These are phyloP conservation scores for Listrodromus nycthemerus DNA, from an alignment of 2,888 invertebrate species.

Conservation along the genomic window DNA sequence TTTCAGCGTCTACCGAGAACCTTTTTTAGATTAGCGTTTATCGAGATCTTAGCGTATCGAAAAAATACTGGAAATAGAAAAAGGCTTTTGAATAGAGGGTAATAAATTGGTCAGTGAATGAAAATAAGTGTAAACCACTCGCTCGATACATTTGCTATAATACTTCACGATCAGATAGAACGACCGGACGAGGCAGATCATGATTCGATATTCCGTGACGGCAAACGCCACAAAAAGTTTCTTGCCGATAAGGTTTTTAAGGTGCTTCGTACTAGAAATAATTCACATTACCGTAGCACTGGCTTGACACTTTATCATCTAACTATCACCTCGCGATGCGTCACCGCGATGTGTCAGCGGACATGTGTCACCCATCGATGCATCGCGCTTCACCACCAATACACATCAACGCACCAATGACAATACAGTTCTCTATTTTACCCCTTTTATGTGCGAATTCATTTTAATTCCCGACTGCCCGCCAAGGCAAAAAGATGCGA, in stretches of 20 bases:
- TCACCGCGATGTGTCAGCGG: too few relatives aligned
- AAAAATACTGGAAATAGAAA: not conserved
- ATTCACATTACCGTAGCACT: not conserved
- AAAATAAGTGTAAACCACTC: too few relatives aligned
- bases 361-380: slow-evolving; percentile 50
- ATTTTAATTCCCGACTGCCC: slow-evolving; percentile 38
- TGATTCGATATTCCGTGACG: not conserved
- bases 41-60: too few relatives aligned
- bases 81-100: not conserved
- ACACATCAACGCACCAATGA: slow-evolving; percentile 64
- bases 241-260: not conserved
- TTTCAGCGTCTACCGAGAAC: too few relatives aligned
- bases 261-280: not conserved
- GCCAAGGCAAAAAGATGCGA: slow-evolving; percentile 23
- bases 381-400: slow-evolving; percentile 59
- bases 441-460: slow-evolving; percentile 42
- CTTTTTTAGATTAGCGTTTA: too few relatives aligned
- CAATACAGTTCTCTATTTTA: slow-evolving; percentile 60
- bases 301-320: slow-evolving; percentile 21
- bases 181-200: too few relatives aligned
- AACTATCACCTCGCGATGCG: slow-evolving; percentile 59
- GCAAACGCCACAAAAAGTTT: not conserved
- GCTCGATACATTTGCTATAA: too few relatives aligned
- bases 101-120: not conserved
- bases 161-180: too few relatives aligned